These are phyloP conservation scores for Phalacrocorax aristotelis DNA, from an alignment of 2,113 vertebrate genomes.

Conservation along the genomic window DNA sequence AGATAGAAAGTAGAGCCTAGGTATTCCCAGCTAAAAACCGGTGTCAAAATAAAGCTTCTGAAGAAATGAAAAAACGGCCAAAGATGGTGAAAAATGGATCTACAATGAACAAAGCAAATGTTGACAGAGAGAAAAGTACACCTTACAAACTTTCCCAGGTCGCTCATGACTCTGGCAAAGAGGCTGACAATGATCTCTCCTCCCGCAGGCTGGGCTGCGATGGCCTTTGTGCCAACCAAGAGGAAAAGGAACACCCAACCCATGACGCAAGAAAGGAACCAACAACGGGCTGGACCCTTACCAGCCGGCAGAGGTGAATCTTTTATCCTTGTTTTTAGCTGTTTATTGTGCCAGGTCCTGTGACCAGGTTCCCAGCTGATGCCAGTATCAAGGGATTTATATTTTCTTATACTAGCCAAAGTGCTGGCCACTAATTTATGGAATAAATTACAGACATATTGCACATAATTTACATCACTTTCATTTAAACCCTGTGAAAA, in stretches of 20 bases:
- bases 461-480: background rate
- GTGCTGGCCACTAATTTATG: background rate
- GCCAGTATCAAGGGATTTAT: background rate
- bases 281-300: background rate
- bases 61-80: background rate
- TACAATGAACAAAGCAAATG: background rate
- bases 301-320: background rate
- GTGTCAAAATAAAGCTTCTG: background rate
- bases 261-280: background rate
- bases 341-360: too few relatives aligned
- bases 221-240: background rate
- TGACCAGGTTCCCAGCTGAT: background rate
- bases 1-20: background rate
- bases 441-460: background rate
- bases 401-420: background rate
- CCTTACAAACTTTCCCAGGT: background rate
- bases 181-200: background rate
- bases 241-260: background rate
- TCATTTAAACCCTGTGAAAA: background rate
- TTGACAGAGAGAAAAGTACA: background rate
- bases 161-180: background rate
- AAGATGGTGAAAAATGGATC: background rate
- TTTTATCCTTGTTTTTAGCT: background rate
- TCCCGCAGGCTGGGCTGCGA: background rate
- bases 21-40: background rate